A percentile compares a stretch with the other conserved stretches of the same genome.
Evolutionary conservation across 2,113 vertebrate species (phyloP).

Genomic region (Calidris pugnax): DNA sequence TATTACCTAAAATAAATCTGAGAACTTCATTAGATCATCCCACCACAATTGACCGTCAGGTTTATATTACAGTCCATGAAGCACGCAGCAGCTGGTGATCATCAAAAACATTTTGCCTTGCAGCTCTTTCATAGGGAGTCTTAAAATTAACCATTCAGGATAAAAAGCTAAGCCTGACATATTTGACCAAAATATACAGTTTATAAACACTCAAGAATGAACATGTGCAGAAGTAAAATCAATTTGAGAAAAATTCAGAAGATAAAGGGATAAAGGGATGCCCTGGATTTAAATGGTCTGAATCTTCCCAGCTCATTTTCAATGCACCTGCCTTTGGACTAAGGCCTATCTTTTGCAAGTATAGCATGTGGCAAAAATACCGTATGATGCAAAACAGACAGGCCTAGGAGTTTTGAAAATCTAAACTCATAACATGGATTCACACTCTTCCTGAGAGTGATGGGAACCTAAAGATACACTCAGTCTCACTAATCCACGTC

Average conservation of each 20-base stretch:
- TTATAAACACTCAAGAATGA: neutral
- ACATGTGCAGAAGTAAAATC: neutral
- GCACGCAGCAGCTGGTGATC: neutral
- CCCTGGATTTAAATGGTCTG: neutral
- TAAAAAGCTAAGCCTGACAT: neutral
- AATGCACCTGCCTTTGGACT: neutral
- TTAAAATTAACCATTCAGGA: neutral
- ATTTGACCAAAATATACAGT: neutral
- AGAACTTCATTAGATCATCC: neutral
- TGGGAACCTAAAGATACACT: neutral
- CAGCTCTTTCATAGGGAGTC: neutral
- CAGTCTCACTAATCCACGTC: neutral
- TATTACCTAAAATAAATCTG: neutral
- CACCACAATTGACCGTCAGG: neutral
- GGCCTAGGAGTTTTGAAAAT: neutral
- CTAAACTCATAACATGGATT: neutral
- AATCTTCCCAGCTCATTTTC: neutral
- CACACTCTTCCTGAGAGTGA: neutral
- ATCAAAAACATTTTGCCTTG: neutral
- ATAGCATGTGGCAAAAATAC: neutral
- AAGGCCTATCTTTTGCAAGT: neutral
- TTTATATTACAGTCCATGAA: neutral
- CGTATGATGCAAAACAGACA: accelerated
- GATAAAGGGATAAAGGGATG: neutral
- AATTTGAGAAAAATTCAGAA: neutral